Evolutionary conservation across 2,888 invertebrate genomes (phyloP).

Genomic region (Slavum lentiscoides): DNA sequence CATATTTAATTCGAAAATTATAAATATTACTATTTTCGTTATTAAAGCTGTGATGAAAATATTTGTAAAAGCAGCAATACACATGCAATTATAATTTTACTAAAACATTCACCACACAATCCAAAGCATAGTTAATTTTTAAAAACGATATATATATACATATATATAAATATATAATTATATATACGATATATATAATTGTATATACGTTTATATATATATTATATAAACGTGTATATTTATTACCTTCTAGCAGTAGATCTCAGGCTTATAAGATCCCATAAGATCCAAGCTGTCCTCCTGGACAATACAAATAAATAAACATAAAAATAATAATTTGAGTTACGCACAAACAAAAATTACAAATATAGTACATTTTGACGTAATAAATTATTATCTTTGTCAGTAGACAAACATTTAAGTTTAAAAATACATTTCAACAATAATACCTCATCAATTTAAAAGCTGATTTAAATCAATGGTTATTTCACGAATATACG

Average conservation of each 20-base stretch:
- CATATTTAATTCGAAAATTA: too few species aligned
- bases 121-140: conserved; percentile 29
- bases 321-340: conserved; percentile 40
- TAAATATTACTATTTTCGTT: not conserved
- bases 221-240: conserved; percentile 58
- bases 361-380: conserved; percentile 29
- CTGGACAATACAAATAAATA: conserved; percentile 59
- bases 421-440: not conserved
- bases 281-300: conserved; percentile 70
- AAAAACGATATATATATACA: conserved; percentile 13
- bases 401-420: not conserved
- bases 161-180: too few species aligned
- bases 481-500: not conserved
- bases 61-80: conserved; percentile 12
- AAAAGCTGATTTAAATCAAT: not conserved
- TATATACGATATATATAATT: conserved; percentile 9
- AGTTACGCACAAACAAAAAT: conserved; percentile 30
- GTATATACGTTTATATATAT: conserved; percentile 19
- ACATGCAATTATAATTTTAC: conserved; percentile 38
- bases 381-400: conserved; percentile 17
- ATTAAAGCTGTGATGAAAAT: not conserved
- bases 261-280: conserved; percentile 79
- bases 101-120: conserved; percentile 41
- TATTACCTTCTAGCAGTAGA: conserved; percentile 75
- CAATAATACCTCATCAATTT: not conserved